Conservation (phyloP, 2,113 vertebrate species). For the Phainopepla nitens region DNA sequence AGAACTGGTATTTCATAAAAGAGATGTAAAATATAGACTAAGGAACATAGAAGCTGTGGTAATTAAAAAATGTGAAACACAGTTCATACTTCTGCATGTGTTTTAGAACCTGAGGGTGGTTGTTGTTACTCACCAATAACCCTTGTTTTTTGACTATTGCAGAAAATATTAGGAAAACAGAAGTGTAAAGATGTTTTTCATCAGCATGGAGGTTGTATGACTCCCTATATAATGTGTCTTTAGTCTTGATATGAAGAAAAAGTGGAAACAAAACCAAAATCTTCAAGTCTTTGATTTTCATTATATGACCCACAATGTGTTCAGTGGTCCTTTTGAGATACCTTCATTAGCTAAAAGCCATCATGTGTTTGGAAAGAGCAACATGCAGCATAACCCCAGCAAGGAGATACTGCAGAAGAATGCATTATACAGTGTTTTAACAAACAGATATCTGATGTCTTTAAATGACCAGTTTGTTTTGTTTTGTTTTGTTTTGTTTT, state of each 20-base stretch:
- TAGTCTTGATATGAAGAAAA: neutral
- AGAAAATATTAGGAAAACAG: neutral
- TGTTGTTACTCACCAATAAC: neutral
- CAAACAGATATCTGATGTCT: neutral
- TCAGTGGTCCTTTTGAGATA: neutral
- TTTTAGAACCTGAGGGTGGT: neutral
- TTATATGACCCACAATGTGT: neutral
- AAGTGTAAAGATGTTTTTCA: neutral
- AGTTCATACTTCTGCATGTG: neutral
- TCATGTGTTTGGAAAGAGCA: neutral
- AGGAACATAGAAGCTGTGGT: neutral
- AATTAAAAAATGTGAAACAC: neutral
- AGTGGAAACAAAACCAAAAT: neutral
- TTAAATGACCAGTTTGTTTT: neutral
- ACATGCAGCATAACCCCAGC: neutral
- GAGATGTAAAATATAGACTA: neutral
- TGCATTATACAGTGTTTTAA: neutral
- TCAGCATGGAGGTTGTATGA: neutral
- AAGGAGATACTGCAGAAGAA: neutral
- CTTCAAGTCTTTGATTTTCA: neutral
- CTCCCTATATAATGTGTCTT: neutral
- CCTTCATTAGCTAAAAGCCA: neutral
- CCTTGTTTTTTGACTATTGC: fast-evolving
- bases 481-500: no score
- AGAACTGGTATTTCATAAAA: neutral